Conservation (phyloP, 2,888 invertebrate species). For the Adela reaumurella region DNA sequence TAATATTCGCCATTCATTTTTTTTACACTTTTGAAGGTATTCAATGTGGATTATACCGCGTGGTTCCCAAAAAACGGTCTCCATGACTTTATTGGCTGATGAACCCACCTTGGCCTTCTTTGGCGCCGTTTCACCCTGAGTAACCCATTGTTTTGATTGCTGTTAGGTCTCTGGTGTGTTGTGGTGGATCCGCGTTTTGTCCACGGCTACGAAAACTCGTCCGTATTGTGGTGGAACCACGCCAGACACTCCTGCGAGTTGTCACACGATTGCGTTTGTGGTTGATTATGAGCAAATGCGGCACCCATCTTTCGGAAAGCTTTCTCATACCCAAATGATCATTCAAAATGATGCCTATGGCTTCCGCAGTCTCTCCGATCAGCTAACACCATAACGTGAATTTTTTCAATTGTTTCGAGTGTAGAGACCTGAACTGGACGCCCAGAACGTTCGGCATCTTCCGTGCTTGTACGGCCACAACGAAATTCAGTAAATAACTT, state of each 20-base stretch:
- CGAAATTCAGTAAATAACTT: constrained; percentile 13
- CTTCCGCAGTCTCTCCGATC: constrained; percentile 12
- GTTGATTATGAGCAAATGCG: too few relatives aligned
- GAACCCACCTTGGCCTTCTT: constrained; percentile 16
- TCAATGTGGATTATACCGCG: background rate
- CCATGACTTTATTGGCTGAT: constrained; percentile 14
- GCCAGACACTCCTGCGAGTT: constrained; percentile 12
- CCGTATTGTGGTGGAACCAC: constrained; percentile 12
- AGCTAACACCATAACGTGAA: constrained; percentile 11
- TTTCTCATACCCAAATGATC: constrained; percentile 15
- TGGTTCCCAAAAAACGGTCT: constrained; percentile 2
- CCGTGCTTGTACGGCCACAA: constrained; percentile 12
- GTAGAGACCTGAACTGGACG: constrained; percentile 13
- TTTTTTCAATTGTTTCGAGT: constrained; percentile 14
- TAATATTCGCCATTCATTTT: too few relatives aligned
- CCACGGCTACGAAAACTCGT: constrained; percentile 17
- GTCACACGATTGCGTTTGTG: too few relatives aligned
- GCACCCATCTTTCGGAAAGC: too few relatives aligned
- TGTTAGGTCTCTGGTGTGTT: constrained; percentile 13
- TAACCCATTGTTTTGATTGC: constrained; percentile 14
- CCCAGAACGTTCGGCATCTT: constrained; percentile 10
- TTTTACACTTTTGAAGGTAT: background rate
- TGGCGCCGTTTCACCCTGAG: constrained; percentile 14
- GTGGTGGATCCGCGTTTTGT: constrained; percentile 22
- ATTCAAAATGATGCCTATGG: constrained; percentile 12